Evolutionary conservation across 2,888 invertebrate genomes (phyloP), one percentile per base, ranked within the genome.

Genomic region (Loripinus fragilis): DNA sequence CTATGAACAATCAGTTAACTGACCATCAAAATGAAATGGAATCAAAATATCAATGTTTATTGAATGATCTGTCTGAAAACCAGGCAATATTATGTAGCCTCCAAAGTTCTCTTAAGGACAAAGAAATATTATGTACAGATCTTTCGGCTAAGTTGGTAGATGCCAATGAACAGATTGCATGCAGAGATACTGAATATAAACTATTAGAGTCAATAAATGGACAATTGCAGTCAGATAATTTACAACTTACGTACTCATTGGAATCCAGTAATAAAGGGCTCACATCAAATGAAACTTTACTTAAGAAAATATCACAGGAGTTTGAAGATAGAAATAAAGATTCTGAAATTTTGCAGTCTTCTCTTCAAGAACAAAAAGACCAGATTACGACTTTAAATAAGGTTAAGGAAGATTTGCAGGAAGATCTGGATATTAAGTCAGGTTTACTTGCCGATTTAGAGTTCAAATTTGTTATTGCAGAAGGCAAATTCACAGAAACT

Each of bases 161-260:
- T 25, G 10, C 3, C 25, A 23, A 3, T 25, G 23, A 52, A 52
- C 12, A 23, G 5, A 2, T 52, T 23, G 2, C 23, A 25, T 23
- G 25, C n/a, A 52, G 52, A 60, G 76, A 80, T 45, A 42, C 60
- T 15, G 50, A 45, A 50, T 67, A 38, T 55, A 75, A 77, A 76
- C 64, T 80, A 25, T 55, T 82, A 12, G 76, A 81, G 68, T 50
- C 55, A 20, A 68, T 78, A 45, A 71, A 77, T 69, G 78, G 15
- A 52, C 23, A 52, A 25, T 52, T 52, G 15, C 23, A 25, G 3
- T 12, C 12, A 25, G 52, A 52, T 8, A 5, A 5, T 52, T 25
- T 25, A 15, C 5, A 52, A 52, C n/a, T 23, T 8, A 25, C 2
- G 3, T 8, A 15, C 8, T 25, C 25, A 5, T 52, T 52, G 52